Percentiles rank a stretch among this genome's conserved stretches.
Evolutionary conservation across 2,888 invertebrate genomes (phyloP).

Genomic region (Rotaria socialis): DNA sequence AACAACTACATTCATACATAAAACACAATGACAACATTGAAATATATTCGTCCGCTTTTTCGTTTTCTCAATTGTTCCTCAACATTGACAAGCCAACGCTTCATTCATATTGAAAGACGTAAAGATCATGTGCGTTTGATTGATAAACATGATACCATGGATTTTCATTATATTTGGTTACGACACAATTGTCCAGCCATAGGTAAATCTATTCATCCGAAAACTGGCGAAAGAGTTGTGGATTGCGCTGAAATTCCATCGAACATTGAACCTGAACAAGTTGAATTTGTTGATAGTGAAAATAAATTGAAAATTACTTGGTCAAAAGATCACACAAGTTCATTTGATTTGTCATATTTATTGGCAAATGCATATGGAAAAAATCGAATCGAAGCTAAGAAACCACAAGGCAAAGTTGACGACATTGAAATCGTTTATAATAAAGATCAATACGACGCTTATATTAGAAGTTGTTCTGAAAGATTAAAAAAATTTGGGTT

Average conservation of each 20-base stretch:
- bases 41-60: not conserved
- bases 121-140: slow-evolving; percentile 14
- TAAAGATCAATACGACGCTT: slow-evolving; percentile 7
- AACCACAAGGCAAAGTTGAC: not conserved
- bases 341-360: not conserved
- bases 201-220: not conserved
- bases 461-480: not conserved
- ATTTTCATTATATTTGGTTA: slow-evolving; percentile 33
- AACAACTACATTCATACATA: not conserved
- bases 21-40: not conserved
- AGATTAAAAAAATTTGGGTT: slow-evolving; percentile 7
- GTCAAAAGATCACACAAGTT: not conserved
- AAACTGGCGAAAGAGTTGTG: slow-evolving; percentile 16
- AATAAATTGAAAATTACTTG: not conserved
- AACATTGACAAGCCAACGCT: not conserved
- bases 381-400: not conserved
- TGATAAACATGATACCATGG: not conserved
- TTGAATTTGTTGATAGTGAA: not conserved
- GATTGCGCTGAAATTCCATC: slow-evolving; percentile 12
- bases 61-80: not conserved
- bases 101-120: not conserved
- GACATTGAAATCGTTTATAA: not conserved
- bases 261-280: not conserved
- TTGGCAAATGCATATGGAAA: not conserved
- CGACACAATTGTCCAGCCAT: not conserved